Base-by-base conservation (phyloP, 1,140 invertebrate species). In the Teleopsis dalmanni region DNA sequence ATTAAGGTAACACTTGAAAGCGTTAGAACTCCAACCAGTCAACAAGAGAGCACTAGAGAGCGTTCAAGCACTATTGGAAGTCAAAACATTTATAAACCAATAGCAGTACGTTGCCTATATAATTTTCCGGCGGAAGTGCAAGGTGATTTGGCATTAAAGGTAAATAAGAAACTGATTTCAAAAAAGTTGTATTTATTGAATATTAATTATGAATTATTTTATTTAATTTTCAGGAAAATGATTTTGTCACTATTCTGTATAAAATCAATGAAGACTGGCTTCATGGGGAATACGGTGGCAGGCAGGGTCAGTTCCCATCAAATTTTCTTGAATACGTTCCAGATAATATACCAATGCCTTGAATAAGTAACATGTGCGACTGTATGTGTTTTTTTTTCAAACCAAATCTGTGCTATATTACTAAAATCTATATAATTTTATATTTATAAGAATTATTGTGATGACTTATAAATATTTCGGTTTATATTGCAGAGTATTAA, bases 231-330 rank as follows among this genome's bases (percentile, higher is more conserved):
- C 33, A 70, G 70, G 63, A 72, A 44, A 66, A 70, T 18, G 82
- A 87, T 56, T 75, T 75, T 48, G 81, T 93, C 35, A 79, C 74
- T 49, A 78, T 92, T 35, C 65, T 84, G 36, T 79, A 81, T 44
- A 79, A 79, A 72, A 75, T 90, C 51, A 85, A 84, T 54, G 76
- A 83, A 14, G 84, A 91, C 54, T 93, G 90, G 90, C 76, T 89
- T 13, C 87, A 79, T 58, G 90, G 89, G 25, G 80, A 85, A 60
- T 79, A 75, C 41, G 72, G 78, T 38, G 80, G 79, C 19, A 72
- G 72, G 45, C 78, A 72, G 60, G 90, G 88, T 34, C 84, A 90
- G 61, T 91, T 92, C 72, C 90, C 88, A 48, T 72, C 80, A 5
- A 83, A 83, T 73, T 91, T 88, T 72, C 82, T 91, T 18, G 79